A percentile compares a stretch with the other conserved stretches of the same genome.
phyloP scores from a whole-genome alignment of 1,140 invertebrate genomes.

The Aphidius ervi region DNA sequence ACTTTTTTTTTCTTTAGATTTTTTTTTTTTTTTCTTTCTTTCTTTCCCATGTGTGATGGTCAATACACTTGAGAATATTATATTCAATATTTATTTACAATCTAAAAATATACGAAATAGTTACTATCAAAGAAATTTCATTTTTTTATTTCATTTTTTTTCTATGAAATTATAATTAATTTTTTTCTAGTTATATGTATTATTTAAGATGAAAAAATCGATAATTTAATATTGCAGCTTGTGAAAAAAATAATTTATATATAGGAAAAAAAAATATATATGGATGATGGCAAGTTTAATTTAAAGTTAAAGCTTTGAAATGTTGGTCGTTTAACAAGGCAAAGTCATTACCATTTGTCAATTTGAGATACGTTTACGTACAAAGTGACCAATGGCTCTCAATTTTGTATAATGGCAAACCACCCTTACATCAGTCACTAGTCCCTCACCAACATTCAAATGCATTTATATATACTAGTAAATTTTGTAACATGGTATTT shows the following conservation, averaged over 20 bases:
- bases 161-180: neutral
- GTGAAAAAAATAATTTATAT: neutral
- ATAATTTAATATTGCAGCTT: too few species aligned
- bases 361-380: constrained; percentile 51
- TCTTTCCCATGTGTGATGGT: too few species aligned
- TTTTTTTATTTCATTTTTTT: too few species aligned
- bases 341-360: constrained; percentile 56
- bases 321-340: constrained; percentile 49
- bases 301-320: constrained; percentile 29
- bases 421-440: constrained; percentile 50
- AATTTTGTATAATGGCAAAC: constrained; percentile 50
- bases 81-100: too few species aligned
- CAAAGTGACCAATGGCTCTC: constrained; percentile 54
- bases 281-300: constrained; percentile 33
- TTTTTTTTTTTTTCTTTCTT: constrained; percentile 8
- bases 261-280: neutral
- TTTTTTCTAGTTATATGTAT: too few species aligned
- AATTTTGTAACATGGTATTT: too few species aligned
- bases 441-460: constrained; percentile 21
- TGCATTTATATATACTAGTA: neutral
- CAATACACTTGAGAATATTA: constrained; percentile 6
- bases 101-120: too few species aligned
- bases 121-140: too few species aligned
- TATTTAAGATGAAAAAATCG: too few species aligned
- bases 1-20: constrained; percentile 28